These are phyloP conservation scores for Alsophila aescularia DNA, from an alignment of 2,888 invertebrate genomes.

Conservation along the genomic window DNA sequence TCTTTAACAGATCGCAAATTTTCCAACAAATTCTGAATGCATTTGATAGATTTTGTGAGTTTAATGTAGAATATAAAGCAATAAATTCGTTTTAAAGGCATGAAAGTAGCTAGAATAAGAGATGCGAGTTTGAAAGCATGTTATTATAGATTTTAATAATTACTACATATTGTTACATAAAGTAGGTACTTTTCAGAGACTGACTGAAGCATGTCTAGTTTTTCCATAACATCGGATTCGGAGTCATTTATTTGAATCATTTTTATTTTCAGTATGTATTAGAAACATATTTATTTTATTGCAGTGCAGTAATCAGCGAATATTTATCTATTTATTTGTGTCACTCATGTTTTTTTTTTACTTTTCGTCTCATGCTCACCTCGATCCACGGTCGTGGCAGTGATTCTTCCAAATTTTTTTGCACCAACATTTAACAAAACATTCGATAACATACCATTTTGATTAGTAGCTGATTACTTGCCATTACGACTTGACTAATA, in stretches of 20 bases:
- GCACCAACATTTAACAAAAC: slow-evolving; percentile 42
- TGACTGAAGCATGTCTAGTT: slow-evolving; percentile 73
- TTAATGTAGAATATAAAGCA: slow-evolving; percentile 2
- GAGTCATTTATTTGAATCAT: slow-evolving; percentile 38
- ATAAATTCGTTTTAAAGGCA: slow-evolving; percentile 41
- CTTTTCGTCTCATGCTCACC: slow-evolving; percentile 46
- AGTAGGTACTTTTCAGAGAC: slow-evolving; percentile 44
- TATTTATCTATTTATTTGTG: slow-evolving; percentile 46
- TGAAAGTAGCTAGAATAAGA: slow-evolving; percentile 44
- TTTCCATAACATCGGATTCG: slow-evolving; percentile 46
- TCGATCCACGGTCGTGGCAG: slow-evolving; percentile 65
- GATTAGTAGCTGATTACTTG: slow-evolving; percentile 50
- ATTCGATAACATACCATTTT: slow-evolving; percentile 54
- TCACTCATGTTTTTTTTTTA: slow-evolving; percentile 48
- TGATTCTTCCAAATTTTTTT: slow-evolving; percentile 63
- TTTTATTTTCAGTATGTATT: slow-evolving; percentile 29
- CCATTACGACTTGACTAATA: slow-evolving; percentile 46
- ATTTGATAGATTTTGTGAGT: slow-evolving; percentile 1
- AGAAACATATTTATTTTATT: slow-evolving; percentile 31
- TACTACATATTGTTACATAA: slow-evolving; percentile 16
- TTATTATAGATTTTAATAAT: slow-evolving; percentile 38
- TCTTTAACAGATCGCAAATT: slow-evolving; percentile 30
- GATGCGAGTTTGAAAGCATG: slow-evolving; percentile 51
- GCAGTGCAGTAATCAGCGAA: slow-evolving; percentile 25
- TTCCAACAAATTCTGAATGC: slow-evolving; percentile 15